Evolutionary conservation across 2,888 invertebrate genomes (phyloP).

Genomic region (Tenthredo scrophulariae): DNA sequence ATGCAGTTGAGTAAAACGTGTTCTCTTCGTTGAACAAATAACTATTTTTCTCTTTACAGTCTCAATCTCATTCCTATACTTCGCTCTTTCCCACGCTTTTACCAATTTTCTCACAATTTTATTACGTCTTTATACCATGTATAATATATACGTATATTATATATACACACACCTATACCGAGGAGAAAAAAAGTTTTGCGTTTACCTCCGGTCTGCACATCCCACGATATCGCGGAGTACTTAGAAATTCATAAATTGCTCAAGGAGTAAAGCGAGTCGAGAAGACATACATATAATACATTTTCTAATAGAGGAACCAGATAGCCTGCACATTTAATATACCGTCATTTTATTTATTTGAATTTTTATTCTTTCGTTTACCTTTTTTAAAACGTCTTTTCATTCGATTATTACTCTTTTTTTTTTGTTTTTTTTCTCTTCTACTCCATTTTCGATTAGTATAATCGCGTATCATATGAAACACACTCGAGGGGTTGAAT

Average conservation of each 20-base stretch:
- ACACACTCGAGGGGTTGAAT: no score
- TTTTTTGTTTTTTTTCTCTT: background rate
- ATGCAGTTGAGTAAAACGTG: no score
- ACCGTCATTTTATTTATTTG: background rate
- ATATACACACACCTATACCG: background rate
- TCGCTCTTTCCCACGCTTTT: background rate
- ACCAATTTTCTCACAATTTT: slow-evolving; percentile 6
- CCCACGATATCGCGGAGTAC: background rate
- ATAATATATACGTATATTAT: background rate
- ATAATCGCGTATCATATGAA: background rate
- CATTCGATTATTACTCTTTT: background rate
- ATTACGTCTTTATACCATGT: background rate
- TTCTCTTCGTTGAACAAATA: no score
- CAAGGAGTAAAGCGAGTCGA: background rate
- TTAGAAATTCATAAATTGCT: background rate
- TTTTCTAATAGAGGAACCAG: background rate
- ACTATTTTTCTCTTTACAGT: no score
- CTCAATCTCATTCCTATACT: background rate
- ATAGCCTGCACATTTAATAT: background rate
- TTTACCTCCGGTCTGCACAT: background rate
- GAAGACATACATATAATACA: background rate
- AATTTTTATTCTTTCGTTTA: background rate
- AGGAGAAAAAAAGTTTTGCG: background rate
- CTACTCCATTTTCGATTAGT: background rate
- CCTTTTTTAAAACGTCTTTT: background rate